phyloP scores from a whole-genome alignment of 2,797 vertebrate species.

The Pangasius djambal region DNA sequence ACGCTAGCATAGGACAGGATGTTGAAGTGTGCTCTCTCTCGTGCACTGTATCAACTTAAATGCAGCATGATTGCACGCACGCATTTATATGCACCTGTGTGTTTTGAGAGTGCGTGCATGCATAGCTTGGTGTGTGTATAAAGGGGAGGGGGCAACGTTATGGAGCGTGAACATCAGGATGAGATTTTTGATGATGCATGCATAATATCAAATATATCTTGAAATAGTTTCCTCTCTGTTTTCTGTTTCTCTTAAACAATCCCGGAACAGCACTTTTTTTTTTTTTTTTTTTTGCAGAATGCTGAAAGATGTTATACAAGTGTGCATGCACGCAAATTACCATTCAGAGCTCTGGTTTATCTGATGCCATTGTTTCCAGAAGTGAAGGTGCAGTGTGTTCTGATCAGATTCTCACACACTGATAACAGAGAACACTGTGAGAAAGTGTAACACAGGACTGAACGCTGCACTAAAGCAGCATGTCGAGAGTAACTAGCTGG shows the following conservation, averaged over 20 bases:
- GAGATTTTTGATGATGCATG: background rate
- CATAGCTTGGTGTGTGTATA: slow-evolving; percentile 1
- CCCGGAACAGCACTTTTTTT: too few species aligned
- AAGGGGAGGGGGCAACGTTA: slow-evolving; percentile 41
- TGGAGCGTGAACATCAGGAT: background rate
- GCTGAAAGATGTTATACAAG: slow-evolving; percentile 5
- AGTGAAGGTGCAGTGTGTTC: background rate
- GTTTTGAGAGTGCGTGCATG: slow-evolving; percentile 27
- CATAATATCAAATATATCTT: slow-evolving; percentile 10
- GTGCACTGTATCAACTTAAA: slow-evolving; percentile 37
- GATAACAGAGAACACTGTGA: slow-evolving; percentile 18
- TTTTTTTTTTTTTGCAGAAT: background rate
- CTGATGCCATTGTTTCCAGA: slow-evolving; percentile 20
- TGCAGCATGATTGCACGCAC: slow-evolving; percentile 57
- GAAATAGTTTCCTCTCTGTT: background rate
- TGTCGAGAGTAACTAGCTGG: background rate
- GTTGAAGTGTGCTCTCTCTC: slow-evolving; percentile 63
- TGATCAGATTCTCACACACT: background rate
- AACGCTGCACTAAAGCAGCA: background rate
- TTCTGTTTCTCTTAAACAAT: background rate
- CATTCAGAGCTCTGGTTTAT: slow-evolving; percentile 1
- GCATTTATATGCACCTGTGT: slow-evolving; percentile 35
- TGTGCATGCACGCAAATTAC: background rate
- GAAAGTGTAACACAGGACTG: background rate
- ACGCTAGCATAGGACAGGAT: slow-evolving; percentile 71